These are phyloP conservation scores for Mustela lutreola DNA, from an alignment of 2,113 vertebrate species.

Conservation along the genomic window DNA sequence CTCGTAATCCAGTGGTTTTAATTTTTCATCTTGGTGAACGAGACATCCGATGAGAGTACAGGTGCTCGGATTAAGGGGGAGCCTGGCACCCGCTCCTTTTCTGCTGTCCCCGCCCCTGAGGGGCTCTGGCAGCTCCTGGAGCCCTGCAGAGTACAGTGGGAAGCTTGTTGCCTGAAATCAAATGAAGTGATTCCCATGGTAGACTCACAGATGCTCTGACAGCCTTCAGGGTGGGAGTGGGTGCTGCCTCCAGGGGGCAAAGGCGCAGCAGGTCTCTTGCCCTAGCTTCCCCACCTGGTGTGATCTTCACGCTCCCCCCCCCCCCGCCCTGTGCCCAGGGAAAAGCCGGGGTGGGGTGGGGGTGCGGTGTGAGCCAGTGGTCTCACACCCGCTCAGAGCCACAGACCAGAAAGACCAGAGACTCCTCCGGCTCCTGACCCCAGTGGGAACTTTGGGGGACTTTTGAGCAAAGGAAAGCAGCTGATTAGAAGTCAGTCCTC, in stretches of 20 bases:
- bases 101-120: neutral
- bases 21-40: neutral
- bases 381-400: neutral
- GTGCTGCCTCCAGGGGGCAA: no score
- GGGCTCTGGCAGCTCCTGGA: neutral
- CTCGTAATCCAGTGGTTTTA: neutral
- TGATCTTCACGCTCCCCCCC: no score
- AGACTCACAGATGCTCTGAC: neutral
- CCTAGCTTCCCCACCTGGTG: neutral
- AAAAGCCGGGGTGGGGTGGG: neutral
- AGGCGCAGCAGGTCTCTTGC: neutral
- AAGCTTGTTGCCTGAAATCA: neutral
- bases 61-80: neutral
- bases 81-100: neutral
- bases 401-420: neutral
- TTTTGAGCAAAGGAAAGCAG: constrained; percentile 61
- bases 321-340: no score
- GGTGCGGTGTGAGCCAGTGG: neutral
- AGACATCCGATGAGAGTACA: neutral
- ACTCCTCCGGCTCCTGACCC: neutral
- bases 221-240: neutral
- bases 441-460: constrained; percentile 62
- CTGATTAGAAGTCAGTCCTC: constrained; percentile 38
- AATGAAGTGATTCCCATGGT: neutral
- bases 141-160: neutral